Percentiles rank a stretch among this genome's conserved stretches.
phyloP scores from a whole-genome alignment of 2,797 vertebrate species.

The Micrastur ruficollis region DNA sequence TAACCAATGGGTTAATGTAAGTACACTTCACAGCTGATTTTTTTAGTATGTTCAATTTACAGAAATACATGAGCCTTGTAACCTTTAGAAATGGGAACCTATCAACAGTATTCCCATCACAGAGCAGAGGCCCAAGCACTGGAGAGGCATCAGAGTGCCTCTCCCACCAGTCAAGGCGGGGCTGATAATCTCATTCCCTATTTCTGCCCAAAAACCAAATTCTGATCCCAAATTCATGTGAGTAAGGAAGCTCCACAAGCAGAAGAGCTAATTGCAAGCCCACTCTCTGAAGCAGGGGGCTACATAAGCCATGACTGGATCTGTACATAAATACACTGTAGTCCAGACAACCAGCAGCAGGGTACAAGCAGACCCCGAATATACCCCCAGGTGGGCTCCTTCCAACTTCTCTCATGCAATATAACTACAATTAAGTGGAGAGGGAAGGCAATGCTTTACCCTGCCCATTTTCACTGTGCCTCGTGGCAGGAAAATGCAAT shows the following conservation, averaged over 20 bases:
- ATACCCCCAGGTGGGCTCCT: background rate
- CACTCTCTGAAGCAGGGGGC: background rate
- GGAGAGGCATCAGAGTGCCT: background rate
- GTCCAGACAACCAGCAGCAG: background rate
- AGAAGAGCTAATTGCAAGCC: background rate
- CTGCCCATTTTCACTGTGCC: background rate
- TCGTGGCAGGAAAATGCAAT: background rate
- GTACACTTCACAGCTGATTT: slow-evolving; percentile 41
- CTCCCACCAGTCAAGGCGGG: background rate
- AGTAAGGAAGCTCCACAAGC: background rate
- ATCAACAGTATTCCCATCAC: background rate
- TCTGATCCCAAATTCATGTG: background rate
- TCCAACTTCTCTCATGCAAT: background rate
- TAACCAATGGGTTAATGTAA: slow-evolving; percentile 85
- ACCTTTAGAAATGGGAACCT: background rate
- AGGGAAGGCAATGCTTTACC: background rate
- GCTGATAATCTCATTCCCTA: background rate
- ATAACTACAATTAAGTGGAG: background rate
- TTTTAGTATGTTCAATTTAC: background rate
- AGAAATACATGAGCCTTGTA: background rate
- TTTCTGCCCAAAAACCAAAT: background rate
- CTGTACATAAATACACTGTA: background rate
- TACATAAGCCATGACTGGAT: background rate
- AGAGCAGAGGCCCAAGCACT: background rate
- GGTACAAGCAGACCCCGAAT: background rate